Evolutionary conservation across 2,797 vertebrate species (phyloP), one percentile per base, ranked within the genome.

Genomic region (Sardinella longiceps): DNA sequence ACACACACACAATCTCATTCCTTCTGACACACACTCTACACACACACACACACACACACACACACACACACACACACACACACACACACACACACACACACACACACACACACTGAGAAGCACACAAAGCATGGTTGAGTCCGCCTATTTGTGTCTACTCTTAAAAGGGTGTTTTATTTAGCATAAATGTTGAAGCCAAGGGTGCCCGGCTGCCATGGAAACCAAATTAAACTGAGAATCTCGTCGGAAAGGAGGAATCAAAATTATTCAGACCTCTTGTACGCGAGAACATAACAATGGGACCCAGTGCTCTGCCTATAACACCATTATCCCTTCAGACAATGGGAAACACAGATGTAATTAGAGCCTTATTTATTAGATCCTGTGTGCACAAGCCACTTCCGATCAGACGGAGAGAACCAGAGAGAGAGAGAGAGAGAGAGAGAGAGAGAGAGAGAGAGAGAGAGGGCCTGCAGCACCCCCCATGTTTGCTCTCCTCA

Each of bases 181-280:
- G 95, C 94, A 95, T 95, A 96, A 96, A 95, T 95, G 94, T 94
- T 95, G 92, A 95, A 95, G 95, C 95, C 95, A 95, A 96, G 94
- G 93, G 95, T 95, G 94, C 93, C 94, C 80, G 92, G 95, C 93
- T 96, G 91, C 95, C 95, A 96, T 96, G 95, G 95, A 92, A 96
- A 96, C 95, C 93, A 94, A 95, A 95, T 96, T 96, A 96, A 96
- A 95, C 93, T 91, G 93, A 96, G 94, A 93, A 95, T 93, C 93
- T 95, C 93, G 95, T 95, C 94, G 94, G 94, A 95, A 70, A 94
- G 94, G 94, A 95, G 92, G 94, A 94, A 95, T 95, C 94, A 94
- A 95, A 95, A 95, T 95, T 94, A 96, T 96, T 95, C 94, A 92
- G 93, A 93, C 92, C 93, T 93, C 92, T 88, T 94, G 95, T 94